These are phyloP conservation scores for Rhagophthalmus giganteus DNA, from an alignment of 2,888 invertebrate genomes.

Conservation along the genomic window DNA sequence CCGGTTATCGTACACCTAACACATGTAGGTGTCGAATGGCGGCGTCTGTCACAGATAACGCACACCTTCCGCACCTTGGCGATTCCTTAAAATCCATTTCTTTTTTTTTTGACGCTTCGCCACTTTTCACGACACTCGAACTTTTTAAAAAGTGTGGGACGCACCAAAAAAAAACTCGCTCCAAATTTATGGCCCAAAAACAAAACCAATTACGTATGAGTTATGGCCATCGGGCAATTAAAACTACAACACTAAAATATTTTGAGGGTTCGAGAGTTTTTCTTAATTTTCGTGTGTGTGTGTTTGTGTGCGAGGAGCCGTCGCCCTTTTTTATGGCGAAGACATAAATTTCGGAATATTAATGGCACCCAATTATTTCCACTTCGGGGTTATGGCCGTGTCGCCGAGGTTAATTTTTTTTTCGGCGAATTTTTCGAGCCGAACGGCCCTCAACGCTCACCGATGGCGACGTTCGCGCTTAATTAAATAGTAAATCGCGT, in stretches of 20 bases:
- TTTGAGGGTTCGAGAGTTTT: slow-evolving; percentile 7
- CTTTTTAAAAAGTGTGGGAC: not conserved
- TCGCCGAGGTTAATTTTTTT: slow-evolving; percentile 3
- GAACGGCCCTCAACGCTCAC: slow-evolving; percentile 1
- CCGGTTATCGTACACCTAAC: slow-evolving; percentile 34
- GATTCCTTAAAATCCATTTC: slow-evolving; percentile 6
- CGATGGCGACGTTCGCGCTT: slow-evolving; percentile 15
- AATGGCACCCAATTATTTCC: slow-evolving; percentile 14
- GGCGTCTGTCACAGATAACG: slow-evolving; percentile 31
- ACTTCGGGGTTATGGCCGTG: slow-evolving; percentile 9
- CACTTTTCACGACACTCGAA: slow-evolving; percentile 9
- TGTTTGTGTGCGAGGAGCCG: not conserved
- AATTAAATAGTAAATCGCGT: slow-evolving; percentile 48
- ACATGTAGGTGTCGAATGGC: slow-evolving; percentile 36
- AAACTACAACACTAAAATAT: slow-evolving; percentile 9
- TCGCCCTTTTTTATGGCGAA: slow-evolving; percentile 8
- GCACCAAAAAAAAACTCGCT: not conserved
- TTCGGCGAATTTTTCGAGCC: not conserved
- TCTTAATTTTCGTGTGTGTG: slow-evolving; percentile 1
- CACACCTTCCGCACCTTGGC: slow-evolving; percentile 21
- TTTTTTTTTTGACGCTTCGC: slow-evolving; percentile 1
- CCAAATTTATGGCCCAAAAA: not conserved
- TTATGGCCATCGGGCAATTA: slow-evolving; percentile 19
- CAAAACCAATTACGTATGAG: slow-evolving; percentile 20
- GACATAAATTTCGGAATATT: slow-evolving; percentile 13